Evolutionary conservation across 1,140 invertebrate species (phyloP).

Genomic region (Eumaeus atala): DNA sequence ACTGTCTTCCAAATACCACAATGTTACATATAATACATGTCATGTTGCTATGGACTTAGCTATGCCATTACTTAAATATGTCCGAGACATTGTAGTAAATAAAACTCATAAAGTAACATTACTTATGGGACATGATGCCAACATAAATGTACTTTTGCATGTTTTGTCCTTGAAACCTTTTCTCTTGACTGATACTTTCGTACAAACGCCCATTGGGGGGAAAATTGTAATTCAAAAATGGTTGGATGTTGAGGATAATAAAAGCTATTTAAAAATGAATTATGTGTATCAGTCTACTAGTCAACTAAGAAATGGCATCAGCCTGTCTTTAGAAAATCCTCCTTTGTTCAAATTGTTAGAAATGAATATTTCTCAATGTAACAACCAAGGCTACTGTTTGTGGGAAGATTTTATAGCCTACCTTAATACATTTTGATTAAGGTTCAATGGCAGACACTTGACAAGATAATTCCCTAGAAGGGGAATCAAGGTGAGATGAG

Average conservation of each 20-base stretch:
- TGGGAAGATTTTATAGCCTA: slow-evolving; percentile 49
- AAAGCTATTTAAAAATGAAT: slow-evolving; percentile 44
- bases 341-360: slow-evolving; percentile 37
- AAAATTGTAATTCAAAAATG: slow-evolving; percentile 61
- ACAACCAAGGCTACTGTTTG: slow-evolving; percentile 41
- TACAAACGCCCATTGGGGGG: slow-evolving; percentile 51
- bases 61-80: slow-evolving; percentile 41
- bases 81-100: slow-evolving; percentile 34
- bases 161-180: slow-evolving; percentile 36
- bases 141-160: slow-evolving; percentile 37
- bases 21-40: slow-evolving; percentile 43
- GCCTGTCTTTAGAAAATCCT: slow-evolving; percentile 33
- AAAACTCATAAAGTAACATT: slow-evolving; percentile 27
- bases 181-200: slow-evolving; percentile 33
- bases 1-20: slow-evolving; percentile 41
- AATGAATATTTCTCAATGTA: slow-evolving; percentile 36
- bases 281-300: slow-evolving; percentile 49
- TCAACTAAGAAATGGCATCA: slow-evolving; percentile 37
- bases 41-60: slow-evolving; percentile 43
- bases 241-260: slow-evolving; percentile 26
- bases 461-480: too few species aligned
- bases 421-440: slow-evolving; percentile 23
- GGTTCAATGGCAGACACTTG: too few species aligned
- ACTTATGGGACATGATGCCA: slow-evolving; percentile 40
- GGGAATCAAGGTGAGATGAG: too few species aligned